Evolutionary conservation across 2,797 vertebrate species (phyloP), one percentile per base, ranked within the genome.

Genomic region (Sylvilagus floridanus): DNA sequence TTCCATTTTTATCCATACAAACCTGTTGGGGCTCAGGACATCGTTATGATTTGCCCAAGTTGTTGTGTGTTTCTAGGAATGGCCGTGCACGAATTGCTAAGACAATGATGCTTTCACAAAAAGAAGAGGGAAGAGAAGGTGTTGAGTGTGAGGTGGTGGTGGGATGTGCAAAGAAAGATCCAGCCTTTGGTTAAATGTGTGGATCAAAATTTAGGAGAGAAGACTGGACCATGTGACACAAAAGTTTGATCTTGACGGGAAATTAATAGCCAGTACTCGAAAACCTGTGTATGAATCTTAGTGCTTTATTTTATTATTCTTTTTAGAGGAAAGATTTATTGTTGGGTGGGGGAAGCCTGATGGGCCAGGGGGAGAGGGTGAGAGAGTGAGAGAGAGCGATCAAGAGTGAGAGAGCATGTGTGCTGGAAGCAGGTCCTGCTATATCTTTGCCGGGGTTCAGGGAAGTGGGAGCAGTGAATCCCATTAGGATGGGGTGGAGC

Each of bases 1-100:
- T 50, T 81, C 72, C 50, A 91, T 71, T 81, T 82, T 81, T 71
- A 37, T 14, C 37, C 37, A 94, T 17, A 50, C 66, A 71, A 90
- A 93, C 87, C 89, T 63, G 28, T 24, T 84, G 35, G 32, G 4
- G 7, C 83, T 83, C 28, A 24, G 62, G 28, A 89, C 30, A 32
- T 52, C 47, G 68, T 60, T 4, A n/a, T 52, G 17, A 87, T 24
- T 86, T 7, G 12, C 2, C 21, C 8, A 77, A 26, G 26, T 19
- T 50, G 30, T 57, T 68, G 71, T 7, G 30, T 75, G 57, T 84
- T 73, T 50, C 42, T 50, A 73, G 26, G 35, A 84, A 79, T 26
- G 30, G 26, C 28, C 5, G 9, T 7, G 47, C 5, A 57, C 60
- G n/a, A 75, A 57, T 42, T 81, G 47, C 62, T 93, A 68, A 72